Evolutionary conservation across 1,140 invertebrate genomes (phyloP).

Genomic region (Lasaia peninsularis): DNA sequence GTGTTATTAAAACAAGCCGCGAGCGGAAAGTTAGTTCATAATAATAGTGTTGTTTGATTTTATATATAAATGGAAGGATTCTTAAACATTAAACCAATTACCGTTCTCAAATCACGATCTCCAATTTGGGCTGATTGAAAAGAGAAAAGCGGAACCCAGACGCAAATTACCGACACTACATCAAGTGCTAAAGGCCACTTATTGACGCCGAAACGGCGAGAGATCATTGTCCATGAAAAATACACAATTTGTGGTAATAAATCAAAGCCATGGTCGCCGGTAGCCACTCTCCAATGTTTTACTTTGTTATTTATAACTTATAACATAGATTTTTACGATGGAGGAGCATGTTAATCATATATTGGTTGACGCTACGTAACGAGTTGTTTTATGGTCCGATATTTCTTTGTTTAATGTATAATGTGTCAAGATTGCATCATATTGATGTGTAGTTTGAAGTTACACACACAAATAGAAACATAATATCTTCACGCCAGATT

Average conservation of each 20-base stretch:
- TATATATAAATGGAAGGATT: too few relatives aligned
- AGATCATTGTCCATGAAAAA: slow-evolving; percentile 65
- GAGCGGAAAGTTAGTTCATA: too few relatives aligned
- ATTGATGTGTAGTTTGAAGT: too few relatives aligned
- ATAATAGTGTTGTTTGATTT: too few relatives aligned
- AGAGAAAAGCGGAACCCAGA: slow-evolving; percentile 58
- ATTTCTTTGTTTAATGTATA: neutral
- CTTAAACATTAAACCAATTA: slow-evolving; percentile 12
- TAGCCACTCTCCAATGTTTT: slow-evolving; percentile 51
- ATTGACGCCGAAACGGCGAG: slow-evolving; percentile 65
- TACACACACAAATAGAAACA: too few relatives aligned
- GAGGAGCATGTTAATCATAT: slow-evolving; percentile 17
- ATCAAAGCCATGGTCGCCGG: slow-evolving; percentile 52
- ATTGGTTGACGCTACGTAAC: neutral
- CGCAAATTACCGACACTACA: slow-evolving; percentile 75
- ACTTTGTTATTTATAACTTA: slow-evolving; percentile 62
- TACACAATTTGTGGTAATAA: slow-evolving; percentile 73
- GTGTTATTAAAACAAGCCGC: too few relatives aligned
- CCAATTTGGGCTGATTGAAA: slow-evolving; percentile 72
- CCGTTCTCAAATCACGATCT: slow-evolving; percentile 48
- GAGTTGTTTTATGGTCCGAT: neutral
- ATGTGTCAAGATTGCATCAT: neutral
- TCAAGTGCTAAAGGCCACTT: slow-evolving; percentile 75
- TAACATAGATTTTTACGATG: slow-evolving; percentile 40
- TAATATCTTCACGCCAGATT: too few relatives aligned